Percentiles rank a stretch among this genome's conserved stretches.
These are phyloP conservation scores for Rhodeus uyekii DNA, from an alignment of 2,797 vertebrate genomes.

Conservation along the genomic window DNA sequence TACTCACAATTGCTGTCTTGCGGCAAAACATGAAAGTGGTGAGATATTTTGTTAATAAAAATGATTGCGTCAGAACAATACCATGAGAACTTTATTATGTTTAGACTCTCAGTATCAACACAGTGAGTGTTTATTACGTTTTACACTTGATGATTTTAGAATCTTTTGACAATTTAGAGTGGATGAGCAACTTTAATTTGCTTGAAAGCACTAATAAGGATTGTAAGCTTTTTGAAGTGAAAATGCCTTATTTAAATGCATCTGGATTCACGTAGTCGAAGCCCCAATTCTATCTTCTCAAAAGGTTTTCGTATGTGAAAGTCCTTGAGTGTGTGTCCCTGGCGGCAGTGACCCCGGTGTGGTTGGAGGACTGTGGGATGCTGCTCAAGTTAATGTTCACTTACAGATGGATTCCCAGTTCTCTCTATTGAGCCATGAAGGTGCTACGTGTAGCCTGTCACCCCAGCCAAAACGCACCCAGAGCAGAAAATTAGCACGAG, in stretches of 20 bases:
- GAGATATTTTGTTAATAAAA: no score
- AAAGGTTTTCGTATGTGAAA: not conserved
- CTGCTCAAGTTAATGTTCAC: conserved; percentile 49
- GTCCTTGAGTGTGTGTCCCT: conserved; percentile 21
- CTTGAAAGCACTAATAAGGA: no score
- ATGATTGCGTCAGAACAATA: no score
- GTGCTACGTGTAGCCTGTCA: conserved; percentile 51
- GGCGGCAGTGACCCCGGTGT: conserved; percentile 33
- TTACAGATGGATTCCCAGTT: conserved; percentile 49
- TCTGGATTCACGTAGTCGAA: no score
- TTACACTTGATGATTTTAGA: not conserved
- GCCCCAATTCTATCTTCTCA: not conserved
- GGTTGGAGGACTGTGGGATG: conserved; percentile 29
- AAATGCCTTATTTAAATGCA: not conserved
- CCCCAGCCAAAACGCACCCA: conserved; percentile 45
- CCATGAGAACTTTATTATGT: no score
- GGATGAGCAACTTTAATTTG: no score
- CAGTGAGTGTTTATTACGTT: not conserved
- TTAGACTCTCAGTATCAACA: not conserved
- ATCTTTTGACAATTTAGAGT: not conserved
- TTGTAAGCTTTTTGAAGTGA: not conserved
- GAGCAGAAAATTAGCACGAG: conserved; percentile 57
- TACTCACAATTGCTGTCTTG: no score
- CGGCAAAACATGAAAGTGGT: no score
- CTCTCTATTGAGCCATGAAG: conserved; percentile 59